These are phyloP conservation scores for Pelecanus crispus DNA, from an alignment of 2,113 vertebrate species.

Conservation along the genomic window DNA sequence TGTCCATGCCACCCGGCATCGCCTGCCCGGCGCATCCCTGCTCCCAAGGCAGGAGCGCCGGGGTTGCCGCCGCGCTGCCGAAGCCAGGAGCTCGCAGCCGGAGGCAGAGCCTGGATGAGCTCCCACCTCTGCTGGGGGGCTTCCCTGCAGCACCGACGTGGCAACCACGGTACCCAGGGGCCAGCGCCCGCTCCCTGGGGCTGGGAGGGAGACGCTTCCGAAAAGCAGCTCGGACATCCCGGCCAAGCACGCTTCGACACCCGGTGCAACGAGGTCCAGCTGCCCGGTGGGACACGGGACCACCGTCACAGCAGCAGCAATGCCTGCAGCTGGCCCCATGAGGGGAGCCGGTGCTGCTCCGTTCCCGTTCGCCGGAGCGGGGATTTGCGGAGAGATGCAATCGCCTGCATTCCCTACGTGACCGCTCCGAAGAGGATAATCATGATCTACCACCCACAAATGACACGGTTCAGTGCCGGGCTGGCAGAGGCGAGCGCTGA, in stretches of 20 bases:
- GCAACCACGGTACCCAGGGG: background rate
- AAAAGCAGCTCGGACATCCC: background rate
- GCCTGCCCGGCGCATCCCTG: accelerated
- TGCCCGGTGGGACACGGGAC: background rate
- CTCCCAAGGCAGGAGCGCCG: background rate
- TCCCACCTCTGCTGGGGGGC: background rate
- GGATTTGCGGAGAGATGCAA: background rate
- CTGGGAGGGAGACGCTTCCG: background rate
- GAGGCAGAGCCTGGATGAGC: background rate
- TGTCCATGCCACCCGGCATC: background rate
- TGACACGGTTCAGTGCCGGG: background rate
- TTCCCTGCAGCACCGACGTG: background rate
- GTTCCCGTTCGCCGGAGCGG: background rate
- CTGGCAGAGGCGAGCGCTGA: background rate
- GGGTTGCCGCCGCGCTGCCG: background rate
- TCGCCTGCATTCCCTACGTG: background rate
- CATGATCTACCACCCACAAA: background rate
- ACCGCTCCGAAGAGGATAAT: background rate
- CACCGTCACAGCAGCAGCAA: background rate
- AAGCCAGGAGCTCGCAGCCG: background rate
- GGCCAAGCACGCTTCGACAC: background rate
- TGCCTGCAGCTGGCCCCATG: background rate
- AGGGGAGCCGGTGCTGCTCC: background rate
- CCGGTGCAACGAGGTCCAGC: accelerated
- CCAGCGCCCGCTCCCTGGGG: background rate